Evolutionary conservation across 2,888 invertebrate genomes (phyloP).

Genomic region (Patella ulyssiponensis): DNA sequence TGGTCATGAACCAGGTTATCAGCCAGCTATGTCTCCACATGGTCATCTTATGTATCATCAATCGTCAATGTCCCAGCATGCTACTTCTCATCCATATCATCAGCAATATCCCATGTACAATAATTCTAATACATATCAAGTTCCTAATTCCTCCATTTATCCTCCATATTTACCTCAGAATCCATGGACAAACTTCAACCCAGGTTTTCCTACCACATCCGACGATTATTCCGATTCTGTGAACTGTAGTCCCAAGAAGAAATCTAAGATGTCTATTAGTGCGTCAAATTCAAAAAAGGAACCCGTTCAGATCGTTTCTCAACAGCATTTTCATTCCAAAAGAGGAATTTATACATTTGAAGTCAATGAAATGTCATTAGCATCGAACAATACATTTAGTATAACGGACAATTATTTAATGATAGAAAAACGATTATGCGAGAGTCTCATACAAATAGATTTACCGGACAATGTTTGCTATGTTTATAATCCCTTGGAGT

Average conservation of each 20-base stretch:
- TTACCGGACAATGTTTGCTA: conserved; percentile 77
- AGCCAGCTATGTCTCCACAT: conserved; percentile 1
- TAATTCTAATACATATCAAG: conserved; percentile 8
- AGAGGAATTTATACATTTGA: conserved; percentile 33
- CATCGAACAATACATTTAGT: conserved; percentile 1
- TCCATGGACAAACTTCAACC: conserved; percentile 21
- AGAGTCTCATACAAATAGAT: conserved; percentile 73
- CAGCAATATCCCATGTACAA: conserved; percentile 6
- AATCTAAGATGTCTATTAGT: background rate
- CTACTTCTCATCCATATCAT: conserved; percentile 1
- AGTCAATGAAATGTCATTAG: background rate
- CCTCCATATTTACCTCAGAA: conserved; percentile 7
- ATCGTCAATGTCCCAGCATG: background rate
- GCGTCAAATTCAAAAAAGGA: background rate
- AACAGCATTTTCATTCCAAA: conserved; percentile 28
- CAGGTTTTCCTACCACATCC: conserved; percentile 18
- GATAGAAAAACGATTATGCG: conserved; percentile 60
- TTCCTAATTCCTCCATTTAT: background rate
- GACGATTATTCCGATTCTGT: conserved; percentile 23
- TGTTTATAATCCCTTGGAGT: conserved; percentile 89
- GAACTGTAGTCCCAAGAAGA: conserved; percentile 14
- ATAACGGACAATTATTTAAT: conserved; percentile 50
- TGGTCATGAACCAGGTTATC: background rate
- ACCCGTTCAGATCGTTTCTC: conserved; percentile 6
- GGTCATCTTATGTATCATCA: conserved; percentile 6